These are phyloP conservation scores for Corapipo altera DNA, from an alignment of 2,113 vertebrate genomes.

Conservation along the genomic window DNA sequence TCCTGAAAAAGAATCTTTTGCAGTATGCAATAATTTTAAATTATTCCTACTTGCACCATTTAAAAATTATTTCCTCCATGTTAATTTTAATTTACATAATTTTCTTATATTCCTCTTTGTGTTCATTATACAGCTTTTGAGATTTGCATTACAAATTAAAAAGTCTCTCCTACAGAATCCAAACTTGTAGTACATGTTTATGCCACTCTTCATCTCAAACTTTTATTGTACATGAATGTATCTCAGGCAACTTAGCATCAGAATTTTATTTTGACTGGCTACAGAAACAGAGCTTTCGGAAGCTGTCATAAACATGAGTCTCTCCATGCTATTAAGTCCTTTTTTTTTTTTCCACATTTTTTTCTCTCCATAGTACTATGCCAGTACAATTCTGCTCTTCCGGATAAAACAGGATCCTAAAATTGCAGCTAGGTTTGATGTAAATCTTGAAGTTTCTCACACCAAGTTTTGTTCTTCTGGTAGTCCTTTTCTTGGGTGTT, in stretches of 20 bases:
- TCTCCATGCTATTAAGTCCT: neutral
- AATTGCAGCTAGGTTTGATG: neutral
- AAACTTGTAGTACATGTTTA: neutral
- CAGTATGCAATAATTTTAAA: neutral
- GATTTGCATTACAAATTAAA: slow-evolving; percentile 4
- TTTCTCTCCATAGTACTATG: neutral
- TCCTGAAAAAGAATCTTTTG: neutral
- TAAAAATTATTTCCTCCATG: neutral
- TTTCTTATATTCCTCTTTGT: neutral
- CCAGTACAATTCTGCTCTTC: neutral
- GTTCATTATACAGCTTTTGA: neutral
- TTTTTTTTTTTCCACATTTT: neutral
- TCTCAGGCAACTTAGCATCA: neutral
- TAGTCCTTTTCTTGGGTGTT: neutral
- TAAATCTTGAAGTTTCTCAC: neutral
- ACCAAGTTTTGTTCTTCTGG: neutral
- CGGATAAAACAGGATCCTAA: neutral
- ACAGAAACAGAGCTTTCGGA: neutral
- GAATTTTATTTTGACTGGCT: neutral
- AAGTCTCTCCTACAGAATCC: neutral
- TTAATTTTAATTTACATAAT: slow-evolving; percentile 10
- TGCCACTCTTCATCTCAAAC: neutral
- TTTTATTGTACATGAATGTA: neutral
- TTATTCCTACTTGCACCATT: neutral
- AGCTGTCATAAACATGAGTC: neutral